Conservation (phyloP, 1,140 invertebrate genomes). For the Diploscapter pachys region DNA sequence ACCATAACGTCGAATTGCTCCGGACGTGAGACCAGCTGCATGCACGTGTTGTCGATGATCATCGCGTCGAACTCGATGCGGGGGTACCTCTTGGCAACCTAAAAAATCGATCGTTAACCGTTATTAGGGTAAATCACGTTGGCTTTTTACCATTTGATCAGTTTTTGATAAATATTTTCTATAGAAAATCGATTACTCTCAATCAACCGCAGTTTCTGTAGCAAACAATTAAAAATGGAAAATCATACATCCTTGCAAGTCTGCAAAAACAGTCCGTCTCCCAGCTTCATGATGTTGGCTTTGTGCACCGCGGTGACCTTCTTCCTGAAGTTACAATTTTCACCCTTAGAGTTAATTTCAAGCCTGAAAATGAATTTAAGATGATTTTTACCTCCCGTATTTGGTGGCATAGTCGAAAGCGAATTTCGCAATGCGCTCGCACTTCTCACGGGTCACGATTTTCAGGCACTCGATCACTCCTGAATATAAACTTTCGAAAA, state of each 20-base stretch:
- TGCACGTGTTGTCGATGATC: constrained; percentile 97
- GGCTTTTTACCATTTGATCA: neutral
- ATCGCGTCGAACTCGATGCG: constrained; percentile 90
- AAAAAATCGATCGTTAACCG: constrained; percentile 10
- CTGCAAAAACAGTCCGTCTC: constrained; percentile 87
- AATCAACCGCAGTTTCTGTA: too few species aligned
- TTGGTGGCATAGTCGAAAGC: constrained; percentile 98
- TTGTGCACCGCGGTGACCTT: constrained; percentile 94
- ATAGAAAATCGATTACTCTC: neutral
- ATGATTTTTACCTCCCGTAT: constrained; percentile 69
- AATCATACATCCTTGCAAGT: constrained; percentile 75
- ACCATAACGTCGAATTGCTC: constrained; percentile 66
- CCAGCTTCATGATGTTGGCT: constrained; percentile 99
- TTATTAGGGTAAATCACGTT: too few species aligned
- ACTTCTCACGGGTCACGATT: constrained; percentile 88
- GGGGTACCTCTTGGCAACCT: constrained; percentile 73
- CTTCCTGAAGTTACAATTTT: constrained; percentile 7
- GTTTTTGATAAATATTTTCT: constrained; percentile 4
- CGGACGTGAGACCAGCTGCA: constrained; percentile 81
- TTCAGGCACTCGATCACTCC: constrained; percentile 96
- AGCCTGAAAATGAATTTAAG: neutral
- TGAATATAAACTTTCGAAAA: constrained; percentile 3
- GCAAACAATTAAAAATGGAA: constrained; percentile 9
- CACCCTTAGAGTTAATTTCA: neutral
- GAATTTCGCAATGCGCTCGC: constrained; percentile 92